Conservation (phyloP, 2,797 vertebrate genomes). For the Macrochelys suwanniensis region DNA sequence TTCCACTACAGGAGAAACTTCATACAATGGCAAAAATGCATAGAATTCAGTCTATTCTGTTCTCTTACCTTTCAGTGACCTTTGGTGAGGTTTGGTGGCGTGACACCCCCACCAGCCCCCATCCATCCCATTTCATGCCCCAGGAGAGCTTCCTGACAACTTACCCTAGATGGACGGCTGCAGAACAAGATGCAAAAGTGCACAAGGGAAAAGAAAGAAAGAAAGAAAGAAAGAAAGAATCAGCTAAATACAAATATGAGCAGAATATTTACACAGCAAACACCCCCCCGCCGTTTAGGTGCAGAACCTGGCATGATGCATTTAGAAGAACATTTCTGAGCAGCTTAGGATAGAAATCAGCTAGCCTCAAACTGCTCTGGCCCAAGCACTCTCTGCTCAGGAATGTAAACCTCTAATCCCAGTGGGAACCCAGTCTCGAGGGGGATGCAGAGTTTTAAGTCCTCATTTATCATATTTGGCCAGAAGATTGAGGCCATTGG, state of each 20-base stretch:
- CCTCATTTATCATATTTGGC: neutral
- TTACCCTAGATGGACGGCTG: neutral
- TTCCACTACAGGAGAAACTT: conserved; percentile 67
- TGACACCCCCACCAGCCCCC: neutral
- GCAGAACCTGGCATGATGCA: neutral
- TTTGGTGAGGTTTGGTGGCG: conserved; percentile 34
- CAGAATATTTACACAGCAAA: neutral
- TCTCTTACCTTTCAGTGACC: conserved; percentile 66
- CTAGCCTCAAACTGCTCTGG: neutral
- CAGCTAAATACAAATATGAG: neutral
- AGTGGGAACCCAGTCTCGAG: neutral
- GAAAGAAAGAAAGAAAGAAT: neutral
- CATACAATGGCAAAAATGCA: conserved; percentile 72
- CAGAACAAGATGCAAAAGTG: neutral
- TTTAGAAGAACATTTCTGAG: neutral
- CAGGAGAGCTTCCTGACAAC: conserved; percentile 34
- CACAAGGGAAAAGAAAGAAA: neutral
- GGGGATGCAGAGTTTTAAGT: neutral
- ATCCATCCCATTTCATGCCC: neutral
- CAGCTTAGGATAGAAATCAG: neutral
- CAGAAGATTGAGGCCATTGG: neutral
- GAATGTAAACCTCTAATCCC: neutral
- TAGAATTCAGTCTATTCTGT: conserved; percentile 62
- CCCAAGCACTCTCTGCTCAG: neutral
- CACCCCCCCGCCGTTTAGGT: neutral